Base-by-base conservation (phyloP, 2,888 invertebrate genomes). In the Pachymerium ferrugineum region DNA sequence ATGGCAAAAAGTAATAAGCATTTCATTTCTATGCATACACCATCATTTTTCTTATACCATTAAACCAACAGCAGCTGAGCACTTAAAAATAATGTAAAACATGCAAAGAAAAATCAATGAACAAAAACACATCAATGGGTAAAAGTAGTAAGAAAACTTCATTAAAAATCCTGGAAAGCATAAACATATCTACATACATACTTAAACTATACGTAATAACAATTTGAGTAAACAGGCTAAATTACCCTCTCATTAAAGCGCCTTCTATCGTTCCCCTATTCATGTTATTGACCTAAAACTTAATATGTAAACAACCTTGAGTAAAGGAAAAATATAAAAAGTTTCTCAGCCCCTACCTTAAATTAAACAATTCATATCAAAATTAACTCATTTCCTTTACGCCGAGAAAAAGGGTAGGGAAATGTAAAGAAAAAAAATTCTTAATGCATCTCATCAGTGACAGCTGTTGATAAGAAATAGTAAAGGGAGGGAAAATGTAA, bases 51-150 rank as follows among this genome's bases (percentile, higher is more conserved):
- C 47, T 54, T 54, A 54, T 54, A 54, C 47, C 47, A 54, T 54
- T 54, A 54, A 54, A 54, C 47, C 47, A 54, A 54, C 47, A 54
- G 47, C 47, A 54, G 47, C 47, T 54, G 47, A 54, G 47, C 47
- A 54, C 47, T 54, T 54, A 54, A 54, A 54, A 54, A 54, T 54
- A 54, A 54, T 54, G 47, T 54, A 54, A 54, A 54, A 54, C 47
- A 54, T 19, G 47, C 47, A 22, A 22, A 54, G 19, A 16, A 16
- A 54, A 54, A 54, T 54, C 47, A 54, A 54, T 54, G 47, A 54
- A 54, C 47, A 54, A 54, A 54, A 54, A 54, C 47, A 54, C 47
- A 54, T 54, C 47, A 54, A 54, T 54, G 47, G 19, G 47, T 54
- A 54, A 54, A 54, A 54, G 22, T 54, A 22, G 47, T 22, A 54